Conservation (phyloP, 2,113 vertebrate genomes). For the Acrocephalus arundinaceus region DNA sequence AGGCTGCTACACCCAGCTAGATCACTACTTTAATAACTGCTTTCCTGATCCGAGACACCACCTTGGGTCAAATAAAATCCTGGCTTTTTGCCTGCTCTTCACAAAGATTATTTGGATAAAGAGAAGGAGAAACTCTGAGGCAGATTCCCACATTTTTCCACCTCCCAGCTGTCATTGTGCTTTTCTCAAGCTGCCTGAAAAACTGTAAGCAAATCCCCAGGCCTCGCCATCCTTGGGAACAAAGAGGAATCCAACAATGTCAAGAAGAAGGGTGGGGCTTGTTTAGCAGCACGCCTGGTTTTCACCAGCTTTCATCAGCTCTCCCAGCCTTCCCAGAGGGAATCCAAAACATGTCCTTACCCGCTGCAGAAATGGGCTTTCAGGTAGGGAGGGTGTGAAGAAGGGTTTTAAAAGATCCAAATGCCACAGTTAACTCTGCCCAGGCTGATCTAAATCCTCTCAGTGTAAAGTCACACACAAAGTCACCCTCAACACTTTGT, state of each 20-base stretch:
- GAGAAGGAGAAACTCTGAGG: not conserved
- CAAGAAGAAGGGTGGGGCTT: conserved; percentile 20
- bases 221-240: conserved; percentile 20
- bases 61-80: conserved; percentile 22
- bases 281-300: not conserved
- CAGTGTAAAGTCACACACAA: not conserved
- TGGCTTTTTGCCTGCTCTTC: not conserved
- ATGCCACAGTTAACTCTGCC: not conserved
- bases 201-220: conserved; percentile 30
- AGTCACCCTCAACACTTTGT: not conserved
- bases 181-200: conserved; percentile 20
- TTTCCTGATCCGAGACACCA: not conserved
- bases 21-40: not conserved
- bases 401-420: not conserved
- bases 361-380: conserved; percentile 19
- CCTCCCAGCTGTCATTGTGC: not conserved
- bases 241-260: conserved; percentile 39
- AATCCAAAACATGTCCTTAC: conserved; percentile 52
- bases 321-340: conserved; percentile 53
- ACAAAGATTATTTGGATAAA: not conserved
- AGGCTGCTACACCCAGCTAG: not conserved
- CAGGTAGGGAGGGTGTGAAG: not conserved
- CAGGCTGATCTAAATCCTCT: not conserved
- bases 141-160: conserved; percentile 9
- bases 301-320: conserved; percentile 55